Conservation (phyloP, 2,113 vertebrate species). For the Desmodus rotundus region DNA sequence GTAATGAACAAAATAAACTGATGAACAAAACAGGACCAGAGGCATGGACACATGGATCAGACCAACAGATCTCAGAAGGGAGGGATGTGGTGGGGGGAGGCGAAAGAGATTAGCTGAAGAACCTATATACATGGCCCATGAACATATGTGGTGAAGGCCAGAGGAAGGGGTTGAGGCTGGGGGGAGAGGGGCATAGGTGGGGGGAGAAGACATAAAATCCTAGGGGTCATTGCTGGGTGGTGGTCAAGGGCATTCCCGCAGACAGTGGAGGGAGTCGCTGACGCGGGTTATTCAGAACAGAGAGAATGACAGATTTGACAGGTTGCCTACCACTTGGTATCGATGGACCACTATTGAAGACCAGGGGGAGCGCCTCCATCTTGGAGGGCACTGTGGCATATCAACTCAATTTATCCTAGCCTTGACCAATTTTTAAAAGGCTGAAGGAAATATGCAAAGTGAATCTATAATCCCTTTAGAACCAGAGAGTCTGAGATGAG, state of each 20-base stretch:
- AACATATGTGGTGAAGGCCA: too few relatives aligned
- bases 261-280: neutral
- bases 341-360: neutral
- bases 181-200: too few relatives aligned
- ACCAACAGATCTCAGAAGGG: too few relatives aligned
- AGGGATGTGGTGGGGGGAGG: too few relatives aligned
- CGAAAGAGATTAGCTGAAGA: too few relatives aligned
- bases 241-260: neutral
- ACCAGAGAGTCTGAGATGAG: neutral
- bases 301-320: too few relatives aligned
- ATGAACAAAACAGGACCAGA: too few relatives aligned
- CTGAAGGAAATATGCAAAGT: neutral
- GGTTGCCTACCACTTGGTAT: neutral
- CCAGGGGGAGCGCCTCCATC: accelerated
- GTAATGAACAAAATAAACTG: too few relatives aligned
- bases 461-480: neutral
- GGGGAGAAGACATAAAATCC: neutral
- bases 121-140: too few relatives aligned
- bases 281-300: neutral
- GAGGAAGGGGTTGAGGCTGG: too few relatives aligned
- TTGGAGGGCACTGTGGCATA: accelerated
- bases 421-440: neutral
- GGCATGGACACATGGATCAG: too few relatives aligned
- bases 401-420: neutral
- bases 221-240: neutral